These are phyloP conservation scores for Amphipyra tragopoginis DNA, from an alignment of 2,888 invertebrate genomes.

Conservation along the genomic window DNA sequence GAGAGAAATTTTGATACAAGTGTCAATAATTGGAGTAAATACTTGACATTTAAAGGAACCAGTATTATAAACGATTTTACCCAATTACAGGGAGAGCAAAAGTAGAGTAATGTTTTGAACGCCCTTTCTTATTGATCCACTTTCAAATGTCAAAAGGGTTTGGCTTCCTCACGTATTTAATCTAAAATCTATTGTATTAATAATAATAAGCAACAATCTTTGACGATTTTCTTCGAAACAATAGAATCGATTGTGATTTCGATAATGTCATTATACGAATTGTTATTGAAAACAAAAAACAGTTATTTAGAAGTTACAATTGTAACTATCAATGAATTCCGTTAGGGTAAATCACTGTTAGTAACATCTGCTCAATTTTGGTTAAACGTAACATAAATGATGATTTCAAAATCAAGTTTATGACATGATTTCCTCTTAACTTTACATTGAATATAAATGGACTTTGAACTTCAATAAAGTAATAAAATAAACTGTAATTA, in stretches of 20 bases:
- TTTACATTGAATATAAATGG: no score
- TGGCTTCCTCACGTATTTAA: constrained; percentile 4
- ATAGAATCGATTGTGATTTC: constrained; percentile 27
- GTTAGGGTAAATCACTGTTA: no score
- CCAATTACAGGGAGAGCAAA: constrained; percentile 26
- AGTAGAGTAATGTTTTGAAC: constrained; percentile 2
- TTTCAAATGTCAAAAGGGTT: constrained; percentile 23
- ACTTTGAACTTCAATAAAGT: no score
- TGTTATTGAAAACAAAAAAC: not conserved
- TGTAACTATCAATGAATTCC: no score
- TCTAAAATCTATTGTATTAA: not conserved
- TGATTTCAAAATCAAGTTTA: no score
- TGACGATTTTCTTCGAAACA: constrained; percentile 16
- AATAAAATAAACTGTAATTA: no score
- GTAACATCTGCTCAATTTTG: no score
- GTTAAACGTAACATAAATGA: no score
- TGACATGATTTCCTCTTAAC: no score
- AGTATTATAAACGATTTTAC: constrained; percentile 9
- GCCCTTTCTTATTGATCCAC: constrained; percentile 5
- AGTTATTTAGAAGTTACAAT: no score
- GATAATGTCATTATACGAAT: constrained; percentile 5
- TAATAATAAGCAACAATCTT: constrained; percentile 6
- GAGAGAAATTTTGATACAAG: not conserved
- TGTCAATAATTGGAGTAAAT: not conserved
- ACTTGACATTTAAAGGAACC: constrained; percentile 17